These are phyloP conservation scores for Euglossa dilemma DNA, from an alignment of 1,140 invertebrate species.

Conservation along the genomic window DNA sequence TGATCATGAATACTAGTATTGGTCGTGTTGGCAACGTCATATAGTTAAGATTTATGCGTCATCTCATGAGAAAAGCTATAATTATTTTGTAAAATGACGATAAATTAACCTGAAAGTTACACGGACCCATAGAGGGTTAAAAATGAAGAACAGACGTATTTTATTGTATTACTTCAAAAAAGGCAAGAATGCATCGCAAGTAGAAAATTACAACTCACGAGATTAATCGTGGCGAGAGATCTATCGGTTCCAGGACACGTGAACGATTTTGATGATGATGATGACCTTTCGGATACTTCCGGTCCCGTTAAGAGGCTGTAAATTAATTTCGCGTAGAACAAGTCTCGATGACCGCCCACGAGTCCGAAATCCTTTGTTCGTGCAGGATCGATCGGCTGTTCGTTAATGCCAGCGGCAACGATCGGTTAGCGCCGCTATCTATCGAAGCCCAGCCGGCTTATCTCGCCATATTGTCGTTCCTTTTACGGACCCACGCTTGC, in stretches of 20 bases:
- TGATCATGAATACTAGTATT: too few relatives aligned
- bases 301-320: constrained; percentile 38
- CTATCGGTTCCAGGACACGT: background rate
- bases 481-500: background rate
- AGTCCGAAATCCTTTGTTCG: constrained; percentile 44
- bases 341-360: constrained; percentile 22
- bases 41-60: too few relatives aligned
- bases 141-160: too few relatives aligned
- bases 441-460: background rate
- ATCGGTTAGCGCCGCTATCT: constrained; percentile 23
- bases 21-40: too few relatives aligned
- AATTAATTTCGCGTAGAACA: constrained; percentile 48
- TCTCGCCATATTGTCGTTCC: background rate
- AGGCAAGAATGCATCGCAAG: background rate
- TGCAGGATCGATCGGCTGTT: constrained; percentile 25
- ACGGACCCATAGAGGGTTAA: too few relatives aligned
- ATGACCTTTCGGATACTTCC: constrained; percentile 38
- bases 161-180: too few relatives aligned
- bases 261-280: constrained; percentile 8
- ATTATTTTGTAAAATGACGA: too few relatives aligned
- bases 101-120: too few relatives aligned
- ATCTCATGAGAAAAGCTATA: too few relatives aligned
- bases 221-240: background rate
- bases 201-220: background rate
- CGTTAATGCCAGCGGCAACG: constrained; percentile 5